Percentiles rank a stretch among this genome's conserved stretches.
Evolutionary conservation across 2,888 invertebrate species (phyloP).

Genomic region (Troides helena): DNA sequence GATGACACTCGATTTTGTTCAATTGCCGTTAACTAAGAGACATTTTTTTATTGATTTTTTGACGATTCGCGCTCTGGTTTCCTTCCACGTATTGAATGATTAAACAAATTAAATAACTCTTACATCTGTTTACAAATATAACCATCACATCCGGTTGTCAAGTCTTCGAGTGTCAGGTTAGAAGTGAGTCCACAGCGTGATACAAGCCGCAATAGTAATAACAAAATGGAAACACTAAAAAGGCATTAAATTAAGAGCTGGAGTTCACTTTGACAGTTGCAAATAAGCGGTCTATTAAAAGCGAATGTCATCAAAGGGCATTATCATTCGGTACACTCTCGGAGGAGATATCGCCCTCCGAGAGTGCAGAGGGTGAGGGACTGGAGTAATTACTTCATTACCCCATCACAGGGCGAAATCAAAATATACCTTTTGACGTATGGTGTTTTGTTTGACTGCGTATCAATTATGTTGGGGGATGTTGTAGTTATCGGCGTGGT

Average conservation of each 20-base stretch:
- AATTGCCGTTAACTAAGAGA: no score
- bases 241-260: conserved; percentile 17
- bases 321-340: conserved; percentile 14
- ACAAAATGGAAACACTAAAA: background rate
- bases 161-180: no score
- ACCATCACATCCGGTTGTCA: no score
- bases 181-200: no score
- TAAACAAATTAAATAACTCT: no score
- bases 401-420: conserved; percentile 37
- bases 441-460: background rate
- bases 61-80: no score
- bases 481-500: no score
- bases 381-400: conserved; percentile 44
- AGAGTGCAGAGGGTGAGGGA: conserved; percentile 23
- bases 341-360: conserved; percentile 24
- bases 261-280: conserved; percentile 21
- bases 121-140: no score
- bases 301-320: conserved; percentile 34
- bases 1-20: no score
- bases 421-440: conserved; percentile 21
- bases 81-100: no score
- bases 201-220: no score
- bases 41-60: no score
- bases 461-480: background rate
- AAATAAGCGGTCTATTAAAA: conserved; percentile 27